These are phyloP conservation scores for Zeus faber DNA, from an alignment of 2,113 vertebrate species.

Conservation along the genomic window DNA sequence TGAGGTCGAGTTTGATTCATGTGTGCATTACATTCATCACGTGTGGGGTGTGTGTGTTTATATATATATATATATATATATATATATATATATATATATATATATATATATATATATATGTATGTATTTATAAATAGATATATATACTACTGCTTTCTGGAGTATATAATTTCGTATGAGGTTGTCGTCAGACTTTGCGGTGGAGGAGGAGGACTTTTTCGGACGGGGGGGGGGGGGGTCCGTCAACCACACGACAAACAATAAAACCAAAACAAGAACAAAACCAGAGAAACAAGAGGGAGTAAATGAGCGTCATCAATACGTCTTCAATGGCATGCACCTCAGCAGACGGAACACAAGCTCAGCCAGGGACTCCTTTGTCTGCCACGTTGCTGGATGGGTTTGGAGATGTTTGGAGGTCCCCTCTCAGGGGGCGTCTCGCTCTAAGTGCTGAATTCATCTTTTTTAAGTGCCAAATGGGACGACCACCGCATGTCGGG, in stretches of 20 bases:
- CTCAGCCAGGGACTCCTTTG: no score
- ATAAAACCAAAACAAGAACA: conserved; percentile 31
- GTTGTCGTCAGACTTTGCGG: conserved; percentile 17
- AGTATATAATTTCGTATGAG: conserved; percentile 26
- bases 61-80: conserved; percentile 19
- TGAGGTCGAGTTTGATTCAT: conserved; percentile 22
- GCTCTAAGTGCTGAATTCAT: no score
- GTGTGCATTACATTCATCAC: conserved; percentile 62
- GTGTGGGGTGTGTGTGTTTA: conserved; percentile 20
- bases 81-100: conserved; percentile 20
- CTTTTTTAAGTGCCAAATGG: no score
- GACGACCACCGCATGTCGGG: no score
- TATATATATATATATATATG: conserved; percentile 9
- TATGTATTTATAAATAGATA: background rate
- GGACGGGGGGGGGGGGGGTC: conserved; percentile 70
- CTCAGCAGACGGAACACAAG: conserved; percentile 47
- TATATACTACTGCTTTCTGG: conserved; percentile 28
- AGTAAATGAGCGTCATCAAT: conserved; percentile 51
- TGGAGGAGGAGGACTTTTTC: conserved; percentile 49
- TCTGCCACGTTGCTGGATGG: no score
- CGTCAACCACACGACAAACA: conserved; percentile 56
- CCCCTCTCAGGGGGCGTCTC: no score
- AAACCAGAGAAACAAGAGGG: conserved; percentile 16
- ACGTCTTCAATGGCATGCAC: conserved; percentile 70
- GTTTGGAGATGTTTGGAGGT: no score